Conservation (phyloP, 2,797 vertebrate genomes). For the Phataginus tetradactyla region DNA sequence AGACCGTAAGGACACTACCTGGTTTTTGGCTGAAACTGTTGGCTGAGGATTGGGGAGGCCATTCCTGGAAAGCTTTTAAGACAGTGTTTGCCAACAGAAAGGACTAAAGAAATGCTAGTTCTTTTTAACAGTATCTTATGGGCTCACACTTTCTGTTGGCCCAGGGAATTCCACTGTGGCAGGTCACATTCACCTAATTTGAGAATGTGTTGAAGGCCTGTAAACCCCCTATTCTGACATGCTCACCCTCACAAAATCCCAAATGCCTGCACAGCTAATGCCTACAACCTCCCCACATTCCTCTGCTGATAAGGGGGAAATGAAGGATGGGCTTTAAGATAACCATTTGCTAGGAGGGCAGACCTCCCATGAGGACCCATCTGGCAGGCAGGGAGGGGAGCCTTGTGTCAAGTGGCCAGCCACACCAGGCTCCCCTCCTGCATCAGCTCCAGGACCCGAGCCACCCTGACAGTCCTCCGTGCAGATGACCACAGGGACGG, state of each 20-base stretch:
- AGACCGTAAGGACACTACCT: not conserved
- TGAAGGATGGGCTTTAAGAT: constrained; percentile 64
- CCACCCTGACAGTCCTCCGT: not conserved
- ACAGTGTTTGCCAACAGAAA: not conserved
- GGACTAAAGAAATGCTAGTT: not conserved
- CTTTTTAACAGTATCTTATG: not conserved
- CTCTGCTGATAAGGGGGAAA: constrained; percentile 53
- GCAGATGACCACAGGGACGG: rapidly evolving
- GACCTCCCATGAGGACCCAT: constrained; percentile 31
- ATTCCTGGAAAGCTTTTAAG: not conserved
- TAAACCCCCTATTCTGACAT: not conserved
- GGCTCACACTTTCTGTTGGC: not conserved
- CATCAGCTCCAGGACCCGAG: not conserved
- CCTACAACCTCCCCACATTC: constrained; percentile 26
- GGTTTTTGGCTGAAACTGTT: not conserved
- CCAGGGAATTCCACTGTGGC: too few species aligned
- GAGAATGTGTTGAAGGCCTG: not conserved
- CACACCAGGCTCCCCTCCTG: not conserved
- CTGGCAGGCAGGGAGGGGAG: not conserved
- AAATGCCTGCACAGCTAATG: not conserved
- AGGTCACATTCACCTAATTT: not conserved
- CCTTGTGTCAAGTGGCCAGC: not conserved
- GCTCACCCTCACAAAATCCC: not conserved
- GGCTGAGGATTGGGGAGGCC: too few species aligned
- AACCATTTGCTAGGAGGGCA: not conserved